phyloP scores from a whole-genome alignment of 35 echinoderm and acorn worm genomes.

The Strongylocentrotus purpuratus region DNA sequence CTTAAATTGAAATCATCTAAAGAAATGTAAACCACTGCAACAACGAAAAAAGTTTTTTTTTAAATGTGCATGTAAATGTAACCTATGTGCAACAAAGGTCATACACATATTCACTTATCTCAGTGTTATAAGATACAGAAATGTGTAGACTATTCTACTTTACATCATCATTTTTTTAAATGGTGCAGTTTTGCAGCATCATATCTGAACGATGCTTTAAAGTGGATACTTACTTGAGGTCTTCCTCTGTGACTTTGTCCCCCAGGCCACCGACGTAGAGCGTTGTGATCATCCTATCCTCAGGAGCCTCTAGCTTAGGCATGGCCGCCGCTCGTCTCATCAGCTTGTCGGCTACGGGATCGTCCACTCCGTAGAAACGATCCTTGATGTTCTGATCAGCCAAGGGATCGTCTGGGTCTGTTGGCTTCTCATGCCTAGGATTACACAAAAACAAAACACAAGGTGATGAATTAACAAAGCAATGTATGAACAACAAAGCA shows the following conservation, averaged over 20 bases:
- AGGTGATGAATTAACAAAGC: too few species aligned
- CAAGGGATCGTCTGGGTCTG: conserved; percentile 95
- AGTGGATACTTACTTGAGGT: conserved; percentile 81
- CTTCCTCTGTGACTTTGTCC: conserved; percentile 92
- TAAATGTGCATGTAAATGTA: too few species aligned
- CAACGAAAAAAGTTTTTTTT: too few species aligned
- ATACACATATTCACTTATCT: too few species aligned
- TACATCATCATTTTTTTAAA: background rate
- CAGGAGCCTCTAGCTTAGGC: conserved; percentile 92
- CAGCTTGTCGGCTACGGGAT: conserved; percentile 93
- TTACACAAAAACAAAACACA: background rate
- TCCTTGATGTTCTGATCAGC: conserved; percentile 99
- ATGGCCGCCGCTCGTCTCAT: conserved; percentile 85
- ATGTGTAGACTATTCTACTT: too few species aligned
- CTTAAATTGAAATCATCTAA: too few species aligned
- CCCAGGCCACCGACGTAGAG: conserved; percentile 93
- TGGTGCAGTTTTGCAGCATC: too few species aligned
- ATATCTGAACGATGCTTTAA: too few species aligned
- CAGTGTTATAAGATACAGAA: too few species aligned
- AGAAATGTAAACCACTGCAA: too few species aligned
- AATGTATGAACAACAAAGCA: too few species aligned
- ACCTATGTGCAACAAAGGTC: too few species aligned
- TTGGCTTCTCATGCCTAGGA: conserved; percentile 93
- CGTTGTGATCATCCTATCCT: conserved; percentile 92
- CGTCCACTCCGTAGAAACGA: conserved; percentile 92